Evolutionary conservation across 2,888 invertebrate genomes (phyloP), one percentile per base, ranked within the genome.

Genomic region (Sesia bembeciformis): DNA sequence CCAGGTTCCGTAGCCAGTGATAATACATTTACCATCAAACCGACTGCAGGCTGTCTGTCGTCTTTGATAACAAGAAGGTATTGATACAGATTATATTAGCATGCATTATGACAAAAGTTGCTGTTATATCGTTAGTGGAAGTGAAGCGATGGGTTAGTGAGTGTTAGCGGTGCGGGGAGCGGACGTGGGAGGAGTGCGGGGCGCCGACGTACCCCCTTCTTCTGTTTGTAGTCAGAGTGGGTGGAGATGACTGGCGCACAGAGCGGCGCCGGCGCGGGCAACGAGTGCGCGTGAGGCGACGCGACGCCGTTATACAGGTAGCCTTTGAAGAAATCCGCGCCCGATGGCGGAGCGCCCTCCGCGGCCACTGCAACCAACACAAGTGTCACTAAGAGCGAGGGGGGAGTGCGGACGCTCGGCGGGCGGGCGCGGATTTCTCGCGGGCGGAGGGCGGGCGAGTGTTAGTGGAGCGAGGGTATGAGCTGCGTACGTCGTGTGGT

Each of bases 321-420:
- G 92, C 91, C 93, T 93, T 95, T 95, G 95, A 93, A 95, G 94
- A 93, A 93, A 92, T 95, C 95, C 93, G 92, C 92, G 92, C 93
- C 93, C 23, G 23, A 23, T 92, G 93, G 92, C 93, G 93, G 92
- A 90, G 92, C 92, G 90, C 93, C 93, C 91, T 93, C 94, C 90
- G 93, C 93, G 92, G 94, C 94, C 94, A 94, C 94, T 94, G 94
- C 90, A 94, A 93, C 74, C 91, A 90, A 86, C 78, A 83, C 76
- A 73, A 71, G 68, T 59, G 66, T 66, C 69, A 73, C 67, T 72
- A 68, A 72, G 56, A 8, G 54, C 43, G 43, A 43, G 40, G 63
- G 65, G 58, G 60, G 58, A 61, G 57, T 53, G 62, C 57, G 68
- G 64, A 56, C 60, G 62, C 62, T 55, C 68, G 59, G 66, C 56